Evolutionary conservation across 2,888 invertebrate genomes (phyloP), one percentile per base, ranked within the genome.

Genomic region (Eupithecia pulchellata): DNA sequence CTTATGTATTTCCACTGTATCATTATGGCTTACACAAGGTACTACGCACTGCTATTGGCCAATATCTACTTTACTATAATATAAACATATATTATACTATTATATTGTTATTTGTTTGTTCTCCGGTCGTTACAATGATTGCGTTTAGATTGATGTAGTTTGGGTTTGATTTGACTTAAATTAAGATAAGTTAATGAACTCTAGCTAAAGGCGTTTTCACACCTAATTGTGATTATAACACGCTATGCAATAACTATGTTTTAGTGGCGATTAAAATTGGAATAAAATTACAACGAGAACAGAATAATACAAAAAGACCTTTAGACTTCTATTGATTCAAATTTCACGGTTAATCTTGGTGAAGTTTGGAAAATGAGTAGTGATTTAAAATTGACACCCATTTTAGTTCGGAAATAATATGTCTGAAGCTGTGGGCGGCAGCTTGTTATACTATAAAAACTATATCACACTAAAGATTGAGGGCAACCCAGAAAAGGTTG

Each of bases 131-230:
- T 88, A 86, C 71, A 67, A 79, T 88, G 88, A 91, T 91, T 89
- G 87, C 88, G 66, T 89, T 91, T 87, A 90, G 89, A 91, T 90
- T 91, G 89, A 83, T 78, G 84, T 83, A 81, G 78, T 82, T 85
- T 84, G 85, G 84, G 79, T 76, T 79, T 77, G 80, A 81, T 85
- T 82, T 81, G 81, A 78, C 72, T 69, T 76, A 74, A 80, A 73
- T 78, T 72, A 75, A 29, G 52, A 25, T 47, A 20, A 30, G n/a
- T n/a, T 60, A 30, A 30, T 58, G 29, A 58, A 11, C 32, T 34
- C 34, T 14, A 17, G 27, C 29, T 27, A 20, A 60, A 13, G 13
- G 25, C 61, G 34, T 61, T 60, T 60, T 34, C 61, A 61, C 61
- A 34, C 34, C 34, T 61, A 36, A 60, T 32, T n/a, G 30, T 60